Conservation (phyloP, 2,888 invertebrate species). For the Mellilla xanthometata region DNA sequence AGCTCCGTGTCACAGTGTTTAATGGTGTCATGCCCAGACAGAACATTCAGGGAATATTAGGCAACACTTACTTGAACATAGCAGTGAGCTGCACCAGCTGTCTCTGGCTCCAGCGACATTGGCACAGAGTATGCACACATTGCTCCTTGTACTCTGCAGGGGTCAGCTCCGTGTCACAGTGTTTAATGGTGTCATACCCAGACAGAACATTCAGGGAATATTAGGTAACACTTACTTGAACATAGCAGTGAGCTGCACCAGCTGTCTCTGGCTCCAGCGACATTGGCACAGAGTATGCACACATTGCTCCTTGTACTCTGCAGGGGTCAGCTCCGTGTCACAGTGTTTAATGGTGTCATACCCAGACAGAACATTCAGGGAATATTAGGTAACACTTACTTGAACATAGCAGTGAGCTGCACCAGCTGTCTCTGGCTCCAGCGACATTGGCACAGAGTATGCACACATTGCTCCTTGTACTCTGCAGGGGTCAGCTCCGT, state of each 20-base stretch:
- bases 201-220: slow-evolving; percentile 84
- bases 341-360: slow-evolving; percentile 79
- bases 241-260: slow-evolving; percentile 86
- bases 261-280: slow-evolving; percentile 81
- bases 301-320: slow-evolving; percentile 84
- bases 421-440: slow-evolving; percentile 84
- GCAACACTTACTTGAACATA: slow-evolving; percentile 90
- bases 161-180: slow-evolving; percentile 82
- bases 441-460: slow-evolving; percentile 81
- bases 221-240: too few relatives aligned
- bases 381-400: too few relatives aligned
- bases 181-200: slow-evolving; percentile 75
- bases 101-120: slow-evolving; percentile 81
- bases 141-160: slow-evolving; percentile 83
- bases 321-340: slow-evolving; percentile 81
- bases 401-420: slow-evolving; percentile 86
- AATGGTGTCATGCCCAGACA: slow-evolving; percentile 77
- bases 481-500: slow-evolving; percentile 81
- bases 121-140: slow-evolving; percentile 83
- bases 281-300: slow-evolving; percentile 83
- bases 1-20: slow-evolving; percentile 83
- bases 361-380: slow-evolving; percentile 82
- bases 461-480: slow-evolving; percentile 83
- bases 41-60: slow-evolving; percentile 84
- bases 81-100: slow-evolving; percentile 84